A percentile compares a stretch with the other conserved stretches of the same genome.
phyloP scores from a whole-genome alignment of 1,140 invertebrate genomes.

The Elymnias hypermnestra region DNA sequence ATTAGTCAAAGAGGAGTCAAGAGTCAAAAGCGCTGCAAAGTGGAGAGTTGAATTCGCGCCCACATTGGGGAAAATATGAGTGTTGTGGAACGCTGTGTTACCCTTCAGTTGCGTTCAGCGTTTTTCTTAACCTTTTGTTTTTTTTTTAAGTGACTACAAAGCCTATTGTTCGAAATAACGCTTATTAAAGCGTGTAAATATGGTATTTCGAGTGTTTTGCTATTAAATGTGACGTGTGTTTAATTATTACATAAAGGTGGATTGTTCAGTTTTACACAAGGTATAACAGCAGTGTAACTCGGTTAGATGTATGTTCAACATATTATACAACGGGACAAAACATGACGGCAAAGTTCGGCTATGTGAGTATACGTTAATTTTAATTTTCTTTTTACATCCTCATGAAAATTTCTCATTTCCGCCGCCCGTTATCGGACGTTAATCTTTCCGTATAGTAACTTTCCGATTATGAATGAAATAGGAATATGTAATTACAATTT shows the following conservation, averaged over 20 bases:
- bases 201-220: constrained; percentile 63
- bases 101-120: constrained; percentile 49
- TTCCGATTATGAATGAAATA: constrained; percentile 25
- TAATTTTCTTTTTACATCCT: constrained; percentile 19
- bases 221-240: constrained; percentile 61
- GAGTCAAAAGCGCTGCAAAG: constrained; percentile 43
- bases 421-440: constrained; percentile 21
- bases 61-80: constrained; percentile 65
- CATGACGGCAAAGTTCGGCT: constrained; percentile 77
- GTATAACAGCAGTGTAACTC: constrained; percentile 61
- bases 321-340: constrained; percentile 75
- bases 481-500: constrained; percentile 17
- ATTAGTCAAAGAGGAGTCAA: constrained; percentile 36
- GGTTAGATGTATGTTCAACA: constrained; percentile 73
- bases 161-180: constrained; percentile 60
- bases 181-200: constrained; percentile 52
- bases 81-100: constrained; percentile 62
- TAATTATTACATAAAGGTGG: constrained; percentile 72
- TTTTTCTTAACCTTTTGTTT: constrained; percentile 53
- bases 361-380: constrained; percentile 59
- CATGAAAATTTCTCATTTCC: constrained; percentile 26
- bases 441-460: constrained; percentile 17
- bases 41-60: constrained; percentile 45
- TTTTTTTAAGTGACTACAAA: constrained; percentile 65
- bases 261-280: constrained; percentile 65